Conservation (phyloP, 2,888 invertebrate genomes). For the Hyppa rectilinea region DNA sequence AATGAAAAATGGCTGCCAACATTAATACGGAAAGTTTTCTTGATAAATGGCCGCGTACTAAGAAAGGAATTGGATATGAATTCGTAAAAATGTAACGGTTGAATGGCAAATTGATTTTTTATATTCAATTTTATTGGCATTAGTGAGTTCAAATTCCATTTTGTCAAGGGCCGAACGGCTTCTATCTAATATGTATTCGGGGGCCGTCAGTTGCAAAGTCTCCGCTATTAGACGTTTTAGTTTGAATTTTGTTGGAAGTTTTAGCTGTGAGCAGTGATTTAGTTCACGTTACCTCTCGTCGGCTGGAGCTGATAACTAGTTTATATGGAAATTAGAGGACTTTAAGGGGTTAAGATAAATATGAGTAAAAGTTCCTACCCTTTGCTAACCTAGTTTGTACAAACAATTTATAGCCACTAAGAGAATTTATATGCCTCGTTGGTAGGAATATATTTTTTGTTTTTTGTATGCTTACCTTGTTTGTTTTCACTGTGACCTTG, state of each 20-base stretch:
- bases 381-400: slow-evolving; percentile 26
- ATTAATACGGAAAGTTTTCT: slow-evolving; percentile 72
- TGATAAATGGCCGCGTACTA: slow-evolving; percentile 76
- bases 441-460: slow-evolving; percentile 2
- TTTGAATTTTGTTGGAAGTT: slow-evolving; percentile 53
- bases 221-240: slow-evolving; percentile 45
- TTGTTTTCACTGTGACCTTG: neutral
- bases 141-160: slow-evolving; percentile 51
- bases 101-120: slow-evolving; percentile 55
- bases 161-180: slow-evolving; percentile 34
- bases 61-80: slow-evolving; percentile 72
- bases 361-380: slow-evolving; percentile 41
- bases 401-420: slow-evolving; percentile 23
- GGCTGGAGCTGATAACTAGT: slow-evolving; percentile 53
- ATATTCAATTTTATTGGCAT: slow-evolving; percentile 57
- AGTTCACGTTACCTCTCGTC: slow-evolving; percentile 46
- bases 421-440: slow-evolving; percentile 22
- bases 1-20: slow-evolving; percentile 80
- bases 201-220: slow-evolving; percentile 38
- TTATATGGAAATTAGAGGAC: slow-evolving; percentile 56
- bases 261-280: slow-evolving; percentile 47
- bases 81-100: slow-evolving; percentile 58
- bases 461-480: neutral
- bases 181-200: slow-evolving; percentile 43
- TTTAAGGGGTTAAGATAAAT: slow-evolving; percentile 54